phyloP scores from a whole-genome alignment of 2,888 invertebrate genomes.

The Habroteleia sp. region DNA sequence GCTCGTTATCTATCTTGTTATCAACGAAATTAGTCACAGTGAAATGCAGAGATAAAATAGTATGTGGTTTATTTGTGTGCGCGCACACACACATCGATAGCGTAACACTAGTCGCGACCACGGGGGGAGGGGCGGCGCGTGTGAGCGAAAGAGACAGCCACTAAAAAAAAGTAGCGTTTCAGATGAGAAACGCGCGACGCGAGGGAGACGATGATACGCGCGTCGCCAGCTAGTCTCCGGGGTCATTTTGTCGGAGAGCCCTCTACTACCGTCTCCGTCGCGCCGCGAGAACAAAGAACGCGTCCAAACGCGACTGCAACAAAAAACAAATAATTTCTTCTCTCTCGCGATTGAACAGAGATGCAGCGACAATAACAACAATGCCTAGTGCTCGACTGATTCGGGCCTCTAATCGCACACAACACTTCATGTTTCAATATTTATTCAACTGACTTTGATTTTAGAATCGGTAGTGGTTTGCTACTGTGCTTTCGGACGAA shows the following conservation, averaged over 20 bases:
- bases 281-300: constrained; percentile 50
- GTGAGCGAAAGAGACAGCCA: too few relatives aligned
- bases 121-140: neutral
- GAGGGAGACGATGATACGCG: constrained; percentile 26
- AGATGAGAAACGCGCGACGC: constrained; percentile 4
- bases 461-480: too few relatives aligned
- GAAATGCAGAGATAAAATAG: constrained; percentile 44
- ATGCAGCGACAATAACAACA: constrained; percentile 33
- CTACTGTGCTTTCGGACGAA: neutral
- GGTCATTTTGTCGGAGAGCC: constrained; percentile 40
- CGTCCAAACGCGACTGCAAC: too few relatives aligned
- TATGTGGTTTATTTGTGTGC: constrained; percentile 27
- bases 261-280: constrained; percentile 25
- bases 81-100: constrained; percentile 33
- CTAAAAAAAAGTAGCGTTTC: neutral
- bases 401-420: too few relatives aligned
- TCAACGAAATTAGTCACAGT: constrained; percentile 42
- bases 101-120: constrained; percentile 3
- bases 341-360: neutral
- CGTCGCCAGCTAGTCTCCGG: constrained; percentile 58
- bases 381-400: too few relatives aligned
- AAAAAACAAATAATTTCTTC: too few relatives aligned
- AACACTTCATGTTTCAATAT: too few relatives aligned
- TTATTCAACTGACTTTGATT: too few relatives aligned
- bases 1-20: constrained; percentile 33